These are phyloP conservation scores for Caenorhabditis inopinata DNA, from an alignment of 1,140 invertebrate species.

Conservation along the genomic window DNA sequence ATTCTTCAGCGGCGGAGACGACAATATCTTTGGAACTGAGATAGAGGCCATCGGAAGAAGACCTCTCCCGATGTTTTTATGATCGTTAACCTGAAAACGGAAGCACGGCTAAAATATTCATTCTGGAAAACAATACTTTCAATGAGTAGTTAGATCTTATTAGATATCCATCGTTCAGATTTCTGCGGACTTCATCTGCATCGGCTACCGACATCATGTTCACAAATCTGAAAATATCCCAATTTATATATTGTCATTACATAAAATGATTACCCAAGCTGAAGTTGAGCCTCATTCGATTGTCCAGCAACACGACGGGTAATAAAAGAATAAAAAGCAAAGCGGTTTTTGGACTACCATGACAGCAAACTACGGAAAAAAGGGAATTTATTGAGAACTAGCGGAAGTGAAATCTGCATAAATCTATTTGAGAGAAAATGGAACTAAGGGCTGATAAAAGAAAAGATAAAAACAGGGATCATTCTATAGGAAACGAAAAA, in stretches of 20 bases:
- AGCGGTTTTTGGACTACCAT: too few relatives aligned
- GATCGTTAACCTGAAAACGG: background rate
- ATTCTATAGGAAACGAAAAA: too few relatives aligned
- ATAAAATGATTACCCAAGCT: background rate
- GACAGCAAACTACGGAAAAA: too few relatives aligned
- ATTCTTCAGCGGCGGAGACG: background rate
- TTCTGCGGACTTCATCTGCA: background rate
- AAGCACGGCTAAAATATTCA: too few relatives aligned
- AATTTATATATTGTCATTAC: background rate
- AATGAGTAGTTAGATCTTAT: background rate
- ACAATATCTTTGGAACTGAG: background rate
- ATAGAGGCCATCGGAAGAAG: background rate
- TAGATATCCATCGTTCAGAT: background rate
- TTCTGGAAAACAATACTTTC: background rate
- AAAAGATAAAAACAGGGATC: too few relatives aligned
- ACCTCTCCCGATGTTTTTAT: background rate
- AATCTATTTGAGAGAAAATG: too few relatives aligned
- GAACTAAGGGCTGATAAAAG: too few relatives aligned
- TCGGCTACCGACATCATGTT: background rate
- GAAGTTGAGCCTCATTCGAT: background rate
- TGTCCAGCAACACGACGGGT: background rate
- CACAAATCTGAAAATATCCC: background rate
- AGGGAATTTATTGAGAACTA: too few relatives aligned
- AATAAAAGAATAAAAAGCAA: too few relatives aligned
- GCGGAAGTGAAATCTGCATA: too few relatives aligned